These are phyloP conservation scores for Tetragonisca angustula DNA, from an alignment of 2,888 invertebrate genomes.

Conservation along the genomic window DNA sequence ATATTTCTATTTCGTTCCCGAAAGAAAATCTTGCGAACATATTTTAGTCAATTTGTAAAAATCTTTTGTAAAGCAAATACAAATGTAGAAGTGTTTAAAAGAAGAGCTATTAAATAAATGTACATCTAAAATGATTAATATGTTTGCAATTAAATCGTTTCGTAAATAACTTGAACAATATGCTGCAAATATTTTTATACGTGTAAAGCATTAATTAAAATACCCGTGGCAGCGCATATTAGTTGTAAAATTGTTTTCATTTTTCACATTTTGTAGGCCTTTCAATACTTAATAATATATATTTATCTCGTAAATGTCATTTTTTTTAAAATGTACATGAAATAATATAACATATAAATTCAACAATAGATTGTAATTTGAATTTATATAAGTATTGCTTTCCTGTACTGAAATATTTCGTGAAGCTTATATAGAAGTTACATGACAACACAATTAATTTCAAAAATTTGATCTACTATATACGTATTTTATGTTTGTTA, in stretches of 20 bases:
- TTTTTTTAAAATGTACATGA: slow-evolving; percentile 11
- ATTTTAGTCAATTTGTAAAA: slow-evolving; percentile 37
- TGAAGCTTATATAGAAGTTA: slow-evolving; percentile 17
- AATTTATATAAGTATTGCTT: slow-evolving; percentile 37
- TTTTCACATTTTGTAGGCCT: slow-evolving; percentile 45
- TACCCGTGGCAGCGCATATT: slow-evolving; percentile 35
- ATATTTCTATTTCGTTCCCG: slow-evolving; percentile 8
- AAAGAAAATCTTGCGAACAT: slow-evolving; percentile 12
- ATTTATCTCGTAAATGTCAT: slow-evolving; percentile 20
- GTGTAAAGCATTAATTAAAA: slow-evolving; percentile 33
- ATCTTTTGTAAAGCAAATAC: slow-evolving; percentile 33
- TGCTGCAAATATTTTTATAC: slow-evolving; percentile 37
- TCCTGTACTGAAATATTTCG: slow-evolving; percentile 46
- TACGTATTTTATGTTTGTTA: slow-evolving; percentile 36
- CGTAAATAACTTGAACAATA: slow-evolving; percentile 31
- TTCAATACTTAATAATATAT: slow-evolving; percentile 31
- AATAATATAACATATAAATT: slow-evolving; percentile 36
- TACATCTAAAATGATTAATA: slow-evolving; percentile 43
- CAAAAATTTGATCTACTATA: slow-evolving; percentile 15
- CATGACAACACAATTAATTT: slow-evolving; percentile 27
- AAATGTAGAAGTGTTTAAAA: slow-evolving; percentile 34
- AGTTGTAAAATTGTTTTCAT: slow-evolving; percentile 22
- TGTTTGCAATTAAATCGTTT: slow-evolving; percentile 32
- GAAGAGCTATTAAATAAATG: slow-evolving; percentile 34
- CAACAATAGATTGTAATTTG: slow-evolving; percentile 23